A percentile compares a stretch with the other conserved stretches of the same genome.
phyloP scores from a whole-genome alignment of 2,797 vertebrate genomes.

The Choloepus didactylus region DNA sequence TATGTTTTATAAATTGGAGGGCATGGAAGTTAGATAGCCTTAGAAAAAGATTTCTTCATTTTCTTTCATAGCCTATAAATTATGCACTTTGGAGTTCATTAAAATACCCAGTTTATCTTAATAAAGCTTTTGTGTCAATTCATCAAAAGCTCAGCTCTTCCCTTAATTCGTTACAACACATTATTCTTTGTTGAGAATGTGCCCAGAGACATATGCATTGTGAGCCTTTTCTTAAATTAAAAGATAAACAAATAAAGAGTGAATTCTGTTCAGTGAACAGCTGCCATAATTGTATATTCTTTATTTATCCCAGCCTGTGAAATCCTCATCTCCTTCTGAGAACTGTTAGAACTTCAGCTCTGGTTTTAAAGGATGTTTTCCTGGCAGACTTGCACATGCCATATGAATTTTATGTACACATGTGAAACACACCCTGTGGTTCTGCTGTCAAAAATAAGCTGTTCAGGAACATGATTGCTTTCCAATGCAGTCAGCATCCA shows the following conservation, averaged over 20 bases:
- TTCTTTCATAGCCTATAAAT: not conserved
- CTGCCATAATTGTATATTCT: slow-evolving; percentile 12
- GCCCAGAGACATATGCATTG: slow-evolving; percentile 19
- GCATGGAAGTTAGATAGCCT: not conserved
- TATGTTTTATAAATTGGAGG: slow-evolving; percentile 22
- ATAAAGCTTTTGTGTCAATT: slow-evolving; percentile 15
- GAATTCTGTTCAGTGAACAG: slow-evolving; percentile 51
- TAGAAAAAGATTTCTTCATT: not conserved
- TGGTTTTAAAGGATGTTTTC: slow-evolving; percentile 37
- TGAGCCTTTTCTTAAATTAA: slow-evolving; percentile 68
- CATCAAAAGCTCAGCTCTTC: slow-evolving; percentile 23
- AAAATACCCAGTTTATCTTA: slow-evolving; percentile 54
- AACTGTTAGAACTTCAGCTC: slow-evolving; percentile 9
- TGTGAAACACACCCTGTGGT: not conserved
- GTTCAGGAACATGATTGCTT: not conserved
- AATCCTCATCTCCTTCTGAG: slow-evolving; percentile 36
- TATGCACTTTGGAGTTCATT: not conserved
- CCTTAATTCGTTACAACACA: slow-evolving; percentile 32
- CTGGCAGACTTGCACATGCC: slow-evolving; percentile 9
- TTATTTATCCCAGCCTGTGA: slow-evolving; percentile 32
- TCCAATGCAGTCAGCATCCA: not conserved
- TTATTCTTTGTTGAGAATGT: slow-evolving; percentile 58
- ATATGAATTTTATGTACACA: slow-evolving; percentile 28
- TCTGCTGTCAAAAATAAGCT: slow-evolving; percentile 55
- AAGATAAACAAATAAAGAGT: slow-evolving; percentile 65